These are phyloP conservation scores for Cichlasoma orientale DNA, from an alignment of 2,797 vertebrate genomes.

Conservation along the genomic window DNA sequence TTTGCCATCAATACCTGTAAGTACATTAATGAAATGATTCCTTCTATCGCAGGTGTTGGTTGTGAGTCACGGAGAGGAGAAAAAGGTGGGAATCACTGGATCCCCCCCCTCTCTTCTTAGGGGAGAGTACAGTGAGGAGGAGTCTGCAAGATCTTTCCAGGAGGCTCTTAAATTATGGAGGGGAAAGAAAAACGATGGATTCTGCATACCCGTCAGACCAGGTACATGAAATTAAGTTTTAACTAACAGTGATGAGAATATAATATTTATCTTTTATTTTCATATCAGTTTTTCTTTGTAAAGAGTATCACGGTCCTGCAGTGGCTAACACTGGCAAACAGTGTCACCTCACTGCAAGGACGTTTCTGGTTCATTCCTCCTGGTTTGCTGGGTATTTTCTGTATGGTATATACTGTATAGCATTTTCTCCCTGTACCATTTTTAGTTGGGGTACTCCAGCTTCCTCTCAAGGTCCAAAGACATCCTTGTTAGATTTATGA, in stretches of 20 bases:
- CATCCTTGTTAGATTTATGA: not conserved
- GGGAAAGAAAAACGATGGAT: conserved; percentile 28
- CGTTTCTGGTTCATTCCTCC: not conserved
- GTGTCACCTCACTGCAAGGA: not conserved
- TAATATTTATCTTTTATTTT: not conserved
- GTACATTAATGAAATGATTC: not conserved
- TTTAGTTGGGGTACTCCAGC: not conserved
- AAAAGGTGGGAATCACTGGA: conserved; percentile 28
- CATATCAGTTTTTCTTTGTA: not conserved
- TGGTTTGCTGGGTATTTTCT: not conserved
- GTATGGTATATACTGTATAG: not conserved
- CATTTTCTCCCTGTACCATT: not conserved
- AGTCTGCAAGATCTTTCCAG: conserved; percentile 84
- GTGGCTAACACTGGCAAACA: not conserved
- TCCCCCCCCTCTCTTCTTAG: conserved; percentile 60
- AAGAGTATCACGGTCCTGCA: not conserved
- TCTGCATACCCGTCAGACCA: conserved; percentile 47
- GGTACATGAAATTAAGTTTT: conserved; percentile 68
- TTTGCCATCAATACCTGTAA: not conserved
- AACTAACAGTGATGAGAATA: not conserved
- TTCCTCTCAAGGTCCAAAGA: not conserved
- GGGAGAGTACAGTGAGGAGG: conserved; percentile 82
- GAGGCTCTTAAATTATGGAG: conserved; percentile 86
- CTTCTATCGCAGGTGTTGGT: conserved; percentile 62
- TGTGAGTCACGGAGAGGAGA: conserved; percentile 33